These are phyloP conservation scores for Heliconius himera DNA, from an alignment of 1,140 invertebrate genomes.

Conservation along the genomic window DNA sequence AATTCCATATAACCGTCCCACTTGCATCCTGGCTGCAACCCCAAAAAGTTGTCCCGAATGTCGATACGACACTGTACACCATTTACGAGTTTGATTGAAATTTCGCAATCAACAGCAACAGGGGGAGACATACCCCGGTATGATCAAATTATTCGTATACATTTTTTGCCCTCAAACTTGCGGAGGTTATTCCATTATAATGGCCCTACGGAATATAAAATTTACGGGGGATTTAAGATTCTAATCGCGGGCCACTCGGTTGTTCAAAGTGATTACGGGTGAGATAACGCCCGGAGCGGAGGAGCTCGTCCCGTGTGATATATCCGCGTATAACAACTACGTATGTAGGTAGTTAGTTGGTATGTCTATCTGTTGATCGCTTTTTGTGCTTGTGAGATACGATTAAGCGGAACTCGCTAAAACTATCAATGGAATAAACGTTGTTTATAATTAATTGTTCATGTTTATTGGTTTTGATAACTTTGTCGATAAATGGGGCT, in stretches of 20 bases:
- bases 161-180: constrained; percentile 73
- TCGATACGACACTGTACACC: constrained; percentile 73
- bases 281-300: constrained; percentile 67
- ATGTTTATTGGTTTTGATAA: not conserved
- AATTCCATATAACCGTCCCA: constrained; percentile 43
- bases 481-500: not conserved
- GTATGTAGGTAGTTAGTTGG: not conserved
- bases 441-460: not conserved
- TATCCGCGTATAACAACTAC: constrained; percentile 39
- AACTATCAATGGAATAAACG: not conserved
- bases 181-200: constrained; percentile 74
- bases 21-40: constrained; percentile 56
- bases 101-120: constrained; percentile 79
- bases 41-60: constrained; percentile 75
- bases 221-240: constrained; percentile 78
- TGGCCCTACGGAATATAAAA: constrained; percentile 71
- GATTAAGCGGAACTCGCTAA: constrained; percentile 26
- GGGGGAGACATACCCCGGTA: constrained; percentile 52
- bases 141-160: constrained; percentile 80
- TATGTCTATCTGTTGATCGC: constrained; percentile 35
- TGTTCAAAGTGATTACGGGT: constrained; percentile 77
- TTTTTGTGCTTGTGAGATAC: constrained; percentile 32
- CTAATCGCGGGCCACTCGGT: constrained; percentile 74
- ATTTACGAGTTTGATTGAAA: constrained; percentile 80
- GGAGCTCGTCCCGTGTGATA: constrained; percentile 61